Evolutionary conservation across 2,797 vertebrate genomes (phyloP).

Genomic region (Neostethus bicornis): DNA sequence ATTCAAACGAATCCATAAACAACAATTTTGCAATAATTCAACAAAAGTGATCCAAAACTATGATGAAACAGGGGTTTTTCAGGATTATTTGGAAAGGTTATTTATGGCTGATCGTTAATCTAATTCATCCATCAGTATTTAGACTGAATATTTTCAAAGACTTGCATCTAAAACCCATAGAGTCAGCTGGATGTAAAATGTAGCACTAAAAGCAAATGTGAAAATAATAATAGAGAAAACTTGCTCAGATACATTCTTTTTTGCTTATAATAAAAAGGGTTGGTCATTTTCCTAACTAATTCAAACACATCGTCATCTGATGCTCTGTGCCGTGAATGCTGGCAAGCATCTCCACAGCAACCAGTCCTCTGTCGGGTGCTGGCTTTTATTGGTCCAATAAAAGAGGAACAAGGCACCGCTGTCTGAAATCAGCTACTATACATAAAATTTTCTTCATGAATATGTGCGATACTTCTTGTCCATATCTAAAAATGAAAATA

Average conservation of each 20-base stretch:
- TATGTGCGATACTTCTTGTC: constrained; percentile 21
- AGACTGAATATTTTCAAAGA: neutral
- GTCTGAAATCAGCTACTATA: constrained; percentile 48
- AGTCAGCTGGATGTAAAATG: neutral
- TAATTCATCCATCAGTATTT: neutral
- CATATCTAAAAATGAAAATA: constrained; percentile 35
- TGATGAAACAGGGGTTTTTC: no score
- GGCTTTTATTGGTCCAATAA: constrained; percentile 61
- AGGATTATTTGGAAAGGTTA: neutral
- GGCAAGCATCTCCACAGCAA: constrained; percentile 59
- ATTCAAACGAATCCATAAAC: no score
- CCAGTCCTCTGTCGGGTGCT: constrained; percentile 36
- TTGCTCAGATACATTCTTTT: neutral
- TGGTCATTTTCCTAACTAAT: constrained; percentile 14
- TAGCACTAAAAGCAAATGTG: neutral
- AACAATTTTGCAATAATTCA: no score
- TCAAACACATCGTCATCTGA: constrained; percentile 7
- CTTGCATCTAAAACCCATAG: neutral
- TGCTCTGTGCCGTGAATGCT: constrained; percentile 22
- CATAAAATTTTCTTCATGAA: constrained; percentile 37
- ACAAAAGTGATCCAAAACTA: no score
- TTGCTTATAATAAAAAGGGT: constrained; percentile 1
- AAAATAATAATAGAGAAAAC: neutral
- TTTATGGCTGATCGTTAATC: neutral
- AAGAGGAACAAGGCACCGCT: constrained; percentile 38